These are phyloP conservation scores for Halichondria panicea DNA, from an alignment of 37 sponge, comb jelly and placozoan species.

Conservation along the genomic window DNA sequence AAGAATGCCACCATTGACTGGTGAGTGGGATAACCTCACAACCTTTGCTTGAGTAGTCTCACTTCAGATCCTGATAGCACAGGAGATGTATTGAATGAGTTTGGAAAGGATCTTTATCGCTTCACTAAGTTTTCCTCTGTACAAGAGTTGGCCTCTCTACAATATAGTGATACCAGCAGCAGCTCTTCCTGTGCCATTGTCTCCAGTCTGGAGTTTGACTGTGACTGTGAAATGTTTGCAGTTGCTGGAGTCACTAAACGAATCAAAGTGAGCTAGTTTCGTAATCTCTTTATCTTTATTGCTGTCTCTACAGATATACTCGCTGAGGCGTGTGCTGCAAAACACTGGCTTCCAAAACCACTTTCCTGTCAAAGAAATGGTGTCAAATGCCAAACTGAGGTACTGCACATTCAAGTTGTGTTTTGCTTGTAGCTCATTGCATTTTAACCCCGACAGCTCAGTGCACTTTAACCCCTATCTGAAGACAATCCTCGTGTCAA, in stretches of 20 bases:
- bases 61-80: no score
- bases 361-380: constrained; percentile 67
- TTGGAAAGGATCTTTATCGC: constrained; percentile 14
- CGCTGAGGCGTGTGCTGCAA: constrained; percentile 40
- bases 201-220: constrained; percentile 88
- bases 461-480: constrained; percentile 59
- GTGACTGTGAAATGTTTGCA: constrained; percentile 79
- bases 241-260: constrained; percentile 89
- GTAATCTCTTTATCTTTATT: neutral
- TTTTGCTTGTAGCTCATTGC: neutral
- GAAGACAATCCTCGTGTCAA: constrained; percentile 41
- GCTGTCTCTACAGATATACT: constrained; percentile 38
- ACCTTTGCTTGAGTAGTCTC: no score
- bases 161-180: constrained; percentile 35
- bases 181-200: constrained; percentile 45
- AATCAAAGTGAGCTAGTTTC: constrained; percentile 56
- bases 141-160: constrained; percentile 42
- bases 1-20: no score
- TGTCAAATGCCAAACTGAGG: constrained; percentile 79
- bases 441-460: constrained; percentile 23
- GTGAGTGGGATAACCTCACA: no score
- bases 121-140: constrained; percentile 29
- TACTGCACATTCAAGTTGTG: constrained; percentile 1
- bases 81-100: no score
- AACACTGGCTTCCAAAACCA: constrained; percentile 49